phyloP scores from a whole-genome alignment of 2,888 invertebrate genomes.

The Apodemia zela region DNA sequence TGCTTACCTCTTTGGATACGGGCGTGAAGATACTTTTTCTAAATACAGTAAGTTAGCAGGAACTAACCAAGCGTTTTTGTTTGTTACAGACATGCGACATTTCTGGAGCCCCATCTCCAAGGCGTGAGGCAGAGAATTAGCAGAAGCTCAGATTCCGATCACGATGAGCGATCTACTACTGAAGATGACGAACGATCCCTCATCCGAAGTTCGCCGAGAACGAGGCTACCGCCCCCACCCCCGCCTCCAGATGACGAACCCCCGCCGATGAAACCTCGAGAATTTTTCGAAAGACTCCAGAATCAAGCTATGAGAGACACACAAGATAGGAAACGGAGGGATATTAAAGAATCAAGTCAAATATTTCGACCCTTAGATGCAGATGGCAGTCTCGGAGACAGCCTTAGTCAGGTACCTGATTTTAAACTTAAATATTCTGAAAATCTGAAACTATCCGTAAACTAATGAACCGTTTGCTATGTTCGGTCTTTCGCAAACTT shows the following conservation, averaged over 20 bases:
- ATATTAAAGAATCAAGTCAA: constrained; percentile 50
- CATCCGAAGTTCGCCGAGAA: constrained; percentile 66
- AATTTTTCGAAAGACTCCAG: constrained; percentile 75
- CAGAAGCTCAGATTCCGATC: constrained; percentile 72
- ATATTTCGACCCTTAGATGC: constrained; percentile 64
- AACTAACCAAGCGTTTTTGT: constrained; percentile 18
- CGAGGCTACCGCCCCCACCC: constrained; percentile 67
- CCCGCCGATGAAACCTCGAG: constrained; percentile 78
- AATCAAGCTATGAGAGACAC: constrained; percentile 72
- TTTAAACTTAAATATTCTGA: constrained; percentile 25
- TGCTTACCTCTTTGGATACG: no score
- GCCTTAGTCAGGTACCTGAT: constrained; percentile 70
- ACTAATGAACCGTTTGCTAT: constrained; percentile 56
- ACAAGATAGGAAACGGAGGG: constrained; percentile 60
- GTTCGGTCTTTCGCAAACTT: constrained; percentile 49
- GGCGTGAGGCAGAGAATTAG: constrained; percentile 77
- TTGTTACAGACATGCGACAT: constrained; percentile 86
- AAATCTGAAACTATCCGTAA: constrained; percentile 41
- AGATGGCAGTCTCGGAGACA: constrained; percentile 72
- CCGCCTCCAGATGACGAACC: constrained; percentile 71
- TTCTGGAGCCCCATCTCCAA: constrained; percentile 87
- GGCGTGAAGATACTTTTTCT: no score
- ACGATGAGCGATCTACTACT: constrained; percentile 73
- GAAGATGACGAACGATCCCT: constrained; percentile 71
- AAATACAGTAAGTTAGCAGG: not conserved